Percentiles rank a stretch among this genome's conserved stretches.
These are phyloP conservation scores for Caenorhabditis uteleia DNA, from an alignment of 2,888 invertebrate genomes.

Conservation along the genomic window DNA sequence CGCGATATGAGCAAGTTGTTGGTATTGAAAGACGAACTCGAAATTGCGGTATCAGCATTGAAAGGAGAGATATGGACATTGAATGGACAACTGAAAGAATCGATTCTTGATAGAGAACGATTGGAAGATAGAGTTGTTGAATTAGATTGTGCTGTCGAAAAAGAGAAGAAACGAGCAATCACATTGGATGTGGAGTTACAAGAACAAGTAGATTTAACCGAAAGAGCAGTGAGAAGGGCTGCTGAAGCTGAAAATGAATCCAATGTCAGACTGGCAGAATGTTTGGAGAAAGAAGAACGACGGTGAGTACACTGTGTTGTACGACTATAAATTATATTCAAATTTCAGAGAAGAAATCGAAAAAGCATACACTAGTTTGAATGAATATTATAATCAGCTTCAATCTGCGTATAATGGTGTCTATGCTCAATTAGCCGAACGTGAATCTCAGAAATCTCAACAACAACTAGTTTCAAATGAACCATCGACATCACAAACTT, in stretches of 20 bases:
- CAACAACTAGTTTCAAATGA: neutral
- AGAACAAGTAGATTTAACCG: slow-evolving; percentile 54
- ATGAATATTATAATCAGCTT: slow-evolving; percentile 54
- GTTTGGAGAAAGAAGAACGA: slow-evolving; percentile 52
- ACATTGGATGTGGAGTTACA: slow-evolving; percentile 48
- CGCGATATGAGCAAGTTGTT: slow-evolving; percentile 33
- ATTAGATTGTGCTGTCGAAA: slow-evolving; percentile 37
- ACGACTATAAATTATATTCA: too few relatives aligned
- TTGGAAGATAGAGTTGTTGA: slow-evolving; percentile 40
- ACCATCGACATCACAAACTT: neutral
- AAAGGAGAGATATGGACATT: slow-evolving; percentile 65
- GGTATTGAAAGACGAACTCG: slow-evolving; percentile 58
- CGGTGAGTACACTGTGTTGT: too few relatives aligned
- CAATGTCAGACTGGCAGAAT: slow-evolving; percentile 53
- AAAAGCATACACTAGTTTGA: slow-evolving; percentile 51
- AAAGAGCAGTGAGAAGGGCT: slow-evolving; percentile 49
- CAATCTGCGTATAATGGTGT: slow-evolving; percentile 53
- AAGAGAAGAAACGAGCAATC: slow-evolving; percentile 46
- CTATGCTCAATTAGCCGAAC: slow-evolving; percentile 36
- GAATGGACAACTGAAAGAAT: slow-evolving; percentile 60
- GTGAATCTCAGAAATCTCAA: neutral
- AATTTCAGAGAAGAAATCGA: slow-evolving; percentile 49
- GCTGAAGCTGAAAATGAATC: slow-evolving; percentile 57
- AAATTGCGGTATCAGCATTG: slow-evolving; percentile 58
- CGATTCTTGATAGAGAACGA: slow-evolving; percentile 43